Evolutionary conservation across 2,888 invertebrate species (phyloP).

Genomic region (Monopis laevigella): DNA sequence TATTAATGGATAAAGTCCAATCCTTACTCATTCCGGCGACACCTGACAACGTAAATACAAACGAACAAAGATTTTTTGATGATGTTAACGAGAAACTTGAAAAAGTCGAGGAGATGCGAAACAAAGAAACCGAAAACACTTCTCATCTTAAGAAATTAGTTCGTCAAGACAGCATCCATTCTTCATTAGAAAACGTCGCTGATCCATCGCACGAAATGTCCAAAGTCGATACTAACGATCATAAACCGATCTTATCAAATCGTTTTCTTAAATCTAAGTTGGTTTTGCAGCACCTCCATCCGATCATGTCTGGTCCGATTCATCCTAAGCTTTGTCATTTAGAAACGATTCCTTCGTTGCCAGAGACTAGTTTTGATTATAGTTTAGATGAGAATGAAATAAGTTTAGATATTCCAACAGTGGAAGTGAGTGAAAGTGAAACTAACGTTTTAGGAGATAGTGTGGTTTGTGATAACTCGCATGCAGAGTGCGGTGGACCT

Average conservation of each 20-base stretch:
- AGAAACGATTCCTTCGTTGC: slow-evolving; percentile 55
- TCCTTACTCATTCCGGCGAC: slow-evolving; percentile 46
- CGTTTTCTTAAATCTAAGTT: slow-evolving; percentile 32
- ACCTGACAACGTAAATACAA: slow-evolving; percentile 30
- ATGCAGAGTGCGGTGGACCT: slow-evolving; percentile 53
- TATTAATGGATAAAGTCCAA: slow-evolving; percentile 63
- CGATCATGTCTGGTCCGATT: slow-evolving; percentile 38
- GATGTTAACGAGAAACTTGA: slow-evolving; percentile 48
- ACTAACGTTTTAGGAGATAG: slow-evolving; percentile 33
- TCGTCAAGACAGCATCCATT: slow-evolving; percentile 48
- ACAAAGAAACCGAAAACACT: slow-evolving; percentile 14
- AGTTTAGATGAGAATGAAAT: too few species aligned
- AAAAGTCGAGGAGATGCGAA: slow-evolving; percentile 33
- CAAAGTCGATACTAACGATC: slow-evolving; percentile 22
- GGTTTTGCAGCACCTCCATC: slow-evolving; percentile 45
- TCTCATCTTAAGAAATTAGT: slow-evolving; percentile 29
- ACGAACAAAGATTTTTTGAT: slow-evolving; percentile 44
- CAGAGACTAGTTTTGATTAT: slow-evolving; percentile 45
- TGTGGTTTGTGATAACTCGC: slow-evolving; percentile 66
- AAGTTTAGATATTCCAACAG: slow-evolving; percentile 32
- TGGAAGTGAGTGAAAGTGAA: slow-evolving; percentile 1
- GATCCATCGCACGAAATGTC: slow-evolving; percentile 40
- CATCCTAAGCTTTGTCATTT: slow-evolving; percentile 23
- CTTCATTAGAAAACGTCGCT: slow-evolving; percentile 27
- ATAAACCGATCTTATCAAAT: slow-evolving; percentile 24